Base-by-base conservation (phyloP, 2,888 invertebrate species). In the Pollenia angustigena region DNA sequence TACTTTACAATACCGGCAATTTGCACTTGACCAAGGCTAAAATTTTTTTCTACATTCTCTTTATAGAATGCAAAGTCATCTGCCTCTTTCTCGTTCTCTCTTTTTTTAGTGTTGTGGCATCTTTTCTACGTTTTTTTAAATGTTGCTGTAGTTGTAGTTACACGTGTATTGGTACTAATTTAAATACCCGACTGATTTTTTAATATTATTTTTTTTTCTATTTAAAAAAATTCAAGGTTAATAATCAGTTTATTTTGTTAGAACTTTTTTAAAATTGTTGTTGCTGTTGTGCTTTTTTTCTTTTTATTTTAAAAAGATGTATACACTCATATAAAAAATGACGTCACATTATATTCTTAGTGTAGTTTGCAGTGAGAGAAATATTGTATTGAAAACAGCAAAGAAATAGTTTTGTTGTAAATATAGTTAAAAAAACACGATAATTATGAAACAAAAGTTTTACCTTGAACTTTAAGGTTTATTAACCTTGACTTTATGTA, bases 381-480 rank as follows among this genome's bases (percentile, higher is more conserved):
- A 46, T 18, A 60, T 40, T 60, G n/a, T 60, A 4, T 23, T 42
- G 9, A 48, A 58, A 18, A 52, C 71, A 52, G 71, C 54, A 81
- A 81, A 44, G 16, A n/a, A 72, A 42, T 71, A 83, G 68, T 71
- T 75, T 54, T 48, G 14, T 60, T 69, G 18, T 16, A 40, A 58
- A 42, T 6, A 32, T 60, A 18, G 58, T 52, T 54, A 54, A 46
- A 78, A 12, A 71, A 32, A 32, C 32, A 32, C 6, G 6, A 32
- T 6, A 32, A 32, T 32, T 4, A 32, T 3, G 42, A 88, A 92
- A 32, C 91, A 69, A 76, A 48, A 46, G 46, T 54, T 76, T 69
- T 71, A 18, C 93, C 93, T 93, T 93, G 93, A 93, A 93, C 93
- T 93, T 92, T 92, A 91, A 92, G 58, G 81, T 81, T 93, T 93